These are phyloP conservation scores for Cryptoblepharus egeriae DNA, from an alignment of 2,797 vertebrate species.

Conservation along the genomic window DNA sequence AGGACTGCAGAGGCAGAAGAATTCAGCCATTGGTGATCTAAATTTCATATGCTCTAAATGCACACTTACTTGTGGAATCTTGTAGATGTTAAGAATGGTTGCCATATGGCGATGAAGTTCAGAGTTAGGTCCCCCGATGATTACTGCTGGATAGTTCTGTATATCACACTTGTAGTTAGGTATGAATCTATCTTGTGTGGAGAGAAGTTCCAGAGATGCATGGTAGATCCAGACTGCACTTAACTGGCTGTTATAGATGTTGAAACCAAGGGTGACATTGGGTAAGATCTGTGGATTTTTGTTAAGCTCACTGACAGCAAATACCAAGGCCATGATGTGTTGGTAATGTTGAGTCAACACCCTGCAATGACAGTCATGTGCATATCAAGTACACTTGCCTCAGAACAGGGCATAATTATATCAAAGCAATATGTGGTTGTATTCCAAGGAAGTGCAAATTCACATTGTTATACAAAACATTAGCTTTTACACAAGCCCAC, in stretches of 20 bases:
- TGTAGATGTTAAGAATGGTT: not conserved
- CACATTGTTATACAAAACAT: too few species aligned
- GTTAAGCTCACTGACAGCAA: not conserved
- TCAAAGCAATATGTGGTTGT: too few species aligned
- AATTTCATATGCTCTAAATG: too few species aligned
- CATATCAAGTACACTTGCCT: not conserved
- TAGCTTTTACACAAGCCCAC: too few species aligned
- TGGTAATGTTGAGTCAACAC: slow-evolving; percentile 5
- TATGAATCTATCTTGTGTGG: not conserved
- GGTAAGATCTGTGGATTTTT: not conserved
- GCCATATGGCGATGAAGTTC: not conserved
- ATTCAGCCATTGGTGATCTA: too few species aligned
- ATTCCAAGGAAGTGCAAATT: too few species aligned
- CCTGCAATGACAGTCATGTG: not conserved
- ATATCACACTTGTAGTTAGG: slow-evolving; percentile 10
- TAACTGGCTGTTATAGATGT: not conserved
- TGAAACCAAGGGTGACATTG: not conserved
- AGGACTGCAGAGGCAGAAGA: too few species aligned
- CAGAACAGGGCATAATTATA: not conserved
- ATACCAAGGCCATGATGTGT: not conserved
- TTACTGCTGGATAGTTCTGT: too few species aligned
- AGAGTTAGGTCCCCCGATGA: slow-evolving; percentile 11
- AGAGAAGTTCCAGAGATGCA: slow-evolving; percentile 5
- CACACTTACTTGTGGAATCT: slow-evolving; percentile 6
- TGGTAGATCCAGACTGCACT: not conserved